These are phyloP conservation scores for Corythaeola cristata DNA, from an alignment of 2,113 vertebrate species.

Conservation along the genomic window DNA sequence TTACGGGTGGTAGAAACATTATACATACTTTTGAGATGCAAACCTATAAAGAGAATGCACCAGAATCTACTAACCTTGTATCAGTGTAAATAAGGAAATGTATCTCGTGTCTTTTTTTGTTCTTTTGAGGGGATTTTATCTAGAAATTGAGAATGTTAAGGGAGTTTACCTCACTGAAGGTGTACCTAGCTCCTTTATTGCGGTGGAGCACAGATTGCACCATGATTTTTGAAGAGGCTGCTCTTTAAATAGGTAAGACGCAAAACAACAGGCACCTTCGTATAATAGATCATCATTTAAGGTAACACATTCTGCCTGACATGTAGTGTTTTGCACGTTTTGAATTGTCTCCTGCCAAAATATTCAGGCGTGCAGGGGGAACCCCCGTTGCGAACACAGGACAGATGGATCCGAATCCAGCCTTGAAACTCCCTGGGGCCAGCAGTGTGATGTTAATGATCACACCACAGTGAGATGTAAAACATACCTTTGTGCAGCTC, in stretches of 20 bases:
- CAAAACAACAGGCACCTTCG: background rate
- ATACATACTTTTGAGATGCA: background rate
- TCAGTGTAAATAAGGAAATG: background rate
- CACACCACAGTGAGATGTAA: constrained; percentile 57
- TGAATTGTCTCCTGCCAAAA: constrained; percentile 63
- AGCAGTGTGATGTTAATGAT: constrained; percentile 71
- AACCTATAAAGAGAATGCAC: background rate
- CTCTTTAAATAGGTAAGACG: constrained; percentile 3
- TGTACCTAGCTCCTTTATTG: background rate
- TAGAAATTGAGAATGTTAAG: background rate
- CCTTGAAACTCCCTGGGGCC: constrained; percentile 65
- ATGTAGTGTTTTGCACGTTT: constrained; percentile 49
- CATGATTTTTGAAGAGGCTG: constrained; percentile 6
- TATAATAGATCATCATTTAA: constrained; percentile 42
- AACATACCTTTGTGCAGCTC: constrained; percentile 68
- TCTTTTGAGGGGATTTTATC: background rate
- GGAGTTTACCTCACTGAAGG: constrained; percentile 16
- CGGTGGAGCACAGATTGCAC: background rate
- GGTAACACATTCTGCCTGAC: constrained; percentile 48
- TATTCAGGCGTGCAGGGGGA: constrained; percentile 60
- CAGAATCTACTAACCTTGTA: background rate
- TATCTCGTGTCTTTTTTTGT: background rate
- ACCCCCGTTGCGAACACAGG: constrained; percentile 61
- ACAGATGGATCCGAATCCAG: constrained; percentile 71
- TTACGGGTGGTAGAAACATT: background rate